Conservation (phyloP, 2,888 invertebrate genomes). For the Eupithecia centaureata region DNA sequence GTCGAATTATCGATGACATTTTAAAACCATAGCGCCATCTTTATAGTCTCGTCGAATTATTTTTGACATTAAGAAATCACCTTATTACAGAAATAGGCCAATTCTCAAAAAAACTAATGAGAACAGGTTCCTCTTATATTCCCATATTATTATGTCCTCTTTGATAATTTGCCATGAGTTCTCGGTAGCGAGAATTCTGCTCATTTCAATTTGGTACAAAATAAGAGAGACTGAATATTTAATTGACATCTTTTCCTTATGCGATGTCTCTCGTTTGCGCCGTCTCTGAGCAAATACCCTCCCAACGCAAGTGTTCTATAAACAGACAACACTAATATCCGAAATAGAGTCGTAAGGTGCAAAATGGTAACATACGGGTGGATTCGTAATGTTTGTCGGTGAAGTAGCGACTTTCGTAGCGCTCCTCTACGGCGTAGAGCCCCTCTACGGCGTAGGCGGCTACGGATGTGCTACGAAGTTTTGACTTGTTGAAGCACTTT, state of each 20-base stretch:
- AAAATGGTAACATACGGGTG: not conserved
- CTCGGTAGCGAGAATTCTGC: not conserved
- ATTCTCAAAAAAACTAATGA: too few relatives aligned
- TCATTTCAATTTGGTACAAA: not conserved
- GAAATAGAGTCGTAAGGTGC: conserved; percentile 22
- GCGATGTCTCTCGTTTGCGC: not conserved
- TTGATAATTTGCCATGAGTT: not conserved
- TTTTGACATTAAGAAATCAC: too few relatives aligned
- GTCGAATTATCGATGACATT: too few relatives aligned
- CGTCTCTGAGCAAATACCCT: conserved; percentile 30
- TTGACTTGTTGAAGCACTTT: not conserved
- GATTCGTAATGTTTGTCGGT: not conserved
- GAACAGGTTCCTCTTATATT: too few relatives aligned
- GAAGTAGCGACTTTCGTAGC: not conserved
- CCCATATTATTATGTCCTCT: not conserved
- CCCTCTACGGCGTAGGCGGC: conserved; percentile 19
- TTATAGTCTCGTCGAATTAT: too few relatives aligned
- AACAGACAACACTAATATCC: conserved; percentile 29
- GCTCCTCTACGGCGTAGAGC: not conserved
- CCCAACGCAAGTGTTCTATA: conserved; percentile 30
- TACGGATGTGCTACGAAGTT: conserved; percentile 23
- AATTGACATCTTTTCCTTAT: not conserved
- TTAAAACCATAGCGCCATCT: too few relatives aligned
- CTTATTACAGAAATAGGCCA: too few relatives aligned
- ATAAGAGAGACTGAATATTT: not conserved